These are phyloP conservation scores for Apogon talboti DNA, from an alignment of 2,797 vertebrate genomes.

Conservation along the genomic window DNA sequence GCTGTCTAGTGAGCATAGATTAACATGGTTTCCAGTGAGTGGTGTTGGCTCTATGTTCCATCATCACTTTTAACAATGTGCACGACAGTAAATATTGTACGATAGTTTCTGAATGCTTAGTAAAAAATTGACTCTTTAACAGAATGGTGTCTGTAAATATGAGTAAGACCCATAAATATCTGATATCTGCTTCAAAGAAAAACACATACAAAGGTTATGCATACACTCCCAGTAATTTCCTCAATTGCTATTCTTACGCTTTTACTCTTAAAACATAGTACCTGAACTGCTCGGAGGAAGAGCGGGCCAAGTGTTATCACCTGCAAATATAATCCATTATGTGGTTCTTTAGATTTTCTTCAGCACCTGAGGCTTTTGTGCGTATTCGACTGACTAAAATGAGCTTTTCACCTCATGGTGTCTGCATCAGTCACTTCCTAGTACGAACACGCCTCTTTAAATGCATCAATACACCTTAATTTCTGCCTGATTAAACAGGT, in stretches of 20 bases:
- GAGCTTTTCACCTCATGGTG: conserved; percentile 1
- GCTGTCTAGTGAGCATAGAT: conserved; percentile 24
- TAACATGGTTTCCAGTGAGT: conserved; percentile 11
- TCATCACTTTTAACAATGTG: background rate
- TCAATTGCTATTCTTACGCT: too few species aligned
- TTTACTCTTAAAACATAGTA: too few species aligned
- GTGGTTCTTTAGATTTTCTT: too few species aligned
- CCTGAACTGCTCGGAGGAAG: too few species aligned
- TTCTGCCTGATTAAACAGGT: conserved; percentile 33
- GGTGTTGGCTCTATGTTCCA: conserved; percentile 26
- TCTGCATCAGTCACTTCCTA: conserved; percentile 29
- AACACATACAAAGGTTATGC: background rate
- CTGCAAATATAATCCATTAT: background rate
- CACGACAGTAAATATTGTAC: background rate
- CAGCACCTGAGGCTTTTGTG: conserved; percentile 11
- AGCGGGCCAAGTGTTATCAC: background rate
- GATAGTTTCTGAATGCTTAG: background rate
- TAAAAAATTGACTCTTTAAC: background rate
- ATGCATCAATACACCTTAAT: conserved; percentile 21
- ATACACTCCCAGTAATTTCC: too few species aligned
- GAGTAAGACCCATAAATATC: background rate
- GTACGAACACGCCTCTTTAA: conserved; percentile 12
- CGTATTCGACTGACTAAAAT: conserved; percentile 18
- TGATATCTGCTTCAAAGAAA: background rate
- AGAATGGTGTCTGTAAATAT: background rate